phyloP scores from a whole-genome alignment of 1,140 invertebrate genomes.

The Drosophila repleta region DNA sequence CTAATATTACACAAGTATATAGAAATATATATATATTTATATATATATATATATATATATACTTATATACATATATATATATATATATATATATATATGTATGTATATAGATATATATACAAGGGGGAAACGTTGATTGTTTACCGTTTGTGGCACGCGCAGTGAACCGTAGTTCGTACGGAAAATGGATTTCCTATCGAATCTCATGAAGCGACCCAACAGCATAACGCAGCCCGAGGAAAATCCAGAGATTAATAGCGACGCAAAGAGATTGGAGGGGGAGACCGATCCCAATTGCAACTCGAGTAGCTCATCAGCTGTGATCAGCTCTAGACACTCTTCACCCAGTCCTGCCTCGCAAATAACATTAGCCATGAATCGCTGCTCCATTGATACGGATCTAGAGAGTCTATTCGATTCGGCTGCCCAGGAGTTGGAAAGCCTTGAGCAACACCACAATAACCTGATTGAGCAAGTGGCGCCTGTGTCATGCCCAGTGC shows the following conservation, averaged over 20 bases:
- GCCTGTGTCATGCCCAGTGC: background rate
- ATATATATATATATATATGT: background rate
- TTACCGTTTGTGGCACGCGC: conserved; percentile 18
- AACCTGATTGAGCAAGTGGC: conserved; percentile 19
- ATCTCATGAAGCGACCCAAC: conserved; percentile 70
- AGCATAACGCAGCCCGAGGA: conserved; percentile 36
- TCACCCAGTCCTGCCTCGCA: background rate
- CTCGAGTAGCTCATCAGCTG: background rate
- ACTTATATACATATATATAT: background rate
- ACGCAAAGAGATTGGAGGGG: background rate
- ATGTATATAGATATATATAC: conserved; percentile 3
- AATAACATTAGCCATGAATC: conserved; percentile 25
- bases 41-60: background rate
- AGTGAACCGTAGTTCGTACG: conserved; percentile 49
- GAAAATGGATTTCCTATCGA: conserved; percentile 75
- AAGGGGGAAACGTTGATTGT: conserved; percentile 23
- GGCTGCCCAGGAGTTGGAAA: conserved; percentile 45
- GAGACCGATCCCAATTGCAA: background rate
- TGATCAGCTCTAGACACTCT: background rate
- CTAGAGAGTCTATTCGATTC: conserved; percentile 47
- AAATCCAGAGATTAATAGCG: background rate
- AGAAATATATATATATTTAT: conserved; percentile 4
- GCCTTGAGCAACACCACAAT: conserved; percentile 48
- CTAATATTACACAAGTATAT: conserved; percentile 24
- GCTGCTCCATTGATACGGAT: conserved; percentile 20